Evolutionary conservation across 2,113 vertebrate species (phyloP), one percentile per base, ranked within the genome.

Genomic region (Bambusicola thoracicus): DNA sequence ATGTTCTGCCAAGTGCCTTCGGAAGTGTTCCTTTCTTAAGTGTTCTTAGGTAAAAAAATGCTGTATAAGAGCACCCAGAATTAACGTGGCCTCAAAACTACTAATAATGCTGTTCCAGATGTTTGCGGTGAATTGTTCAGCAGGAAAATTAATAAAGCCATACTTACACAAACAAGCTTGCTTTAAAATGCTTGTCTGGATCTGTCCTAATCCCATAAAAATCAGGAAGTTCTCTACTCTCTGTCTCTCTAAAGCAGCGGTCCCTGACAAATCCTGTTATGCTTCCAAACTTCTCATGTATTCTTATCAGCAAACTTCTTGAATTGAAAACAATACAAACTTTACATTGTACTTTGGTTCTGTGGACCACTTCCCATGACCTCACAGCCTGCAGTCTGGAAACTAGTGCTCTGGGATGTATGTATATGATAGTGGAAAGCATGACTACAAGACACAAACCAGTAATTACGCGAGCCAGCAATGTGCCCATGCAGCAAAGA

Each of bases 1-100:
- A 95, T 92, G 85, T 92, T 91, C 72, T 95, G 96, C 91, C 93
- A 95, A 92, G 63, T 87, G 63, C 56, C 68, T 97, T 96, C 85
- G 89, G 77, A 95, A 93, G 13, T 85, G 34, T 75, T 92, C 78
- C 73, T 62, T 93, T 86, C 89, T 87, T 86, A 88, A 86, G 63
- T 83, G 59, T 86, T 94, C 81, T 87, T 88, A 93, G 89, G 59
- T 74, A 67, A 80, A 91, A 91, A 95, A 92, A 86, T 85, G 75
- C 53, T 92, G 75, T 92, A 80, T 72, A 93, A 92, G 81, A 86
- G 87, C 61, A 77, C 66, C 10, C 59, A 93, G 85, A 93, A 85
- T 82, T 77, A 81, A 92, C 59, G 53, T 66, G 49, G 44, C 75
- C 90, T 93, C 85, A 69, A 73, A 95, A 82, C 74, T 92, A 74